Evolutionary conservation across 1,140 invertebrate species (phyloP).

Genomic region (Drosophila sp.): DNA sequence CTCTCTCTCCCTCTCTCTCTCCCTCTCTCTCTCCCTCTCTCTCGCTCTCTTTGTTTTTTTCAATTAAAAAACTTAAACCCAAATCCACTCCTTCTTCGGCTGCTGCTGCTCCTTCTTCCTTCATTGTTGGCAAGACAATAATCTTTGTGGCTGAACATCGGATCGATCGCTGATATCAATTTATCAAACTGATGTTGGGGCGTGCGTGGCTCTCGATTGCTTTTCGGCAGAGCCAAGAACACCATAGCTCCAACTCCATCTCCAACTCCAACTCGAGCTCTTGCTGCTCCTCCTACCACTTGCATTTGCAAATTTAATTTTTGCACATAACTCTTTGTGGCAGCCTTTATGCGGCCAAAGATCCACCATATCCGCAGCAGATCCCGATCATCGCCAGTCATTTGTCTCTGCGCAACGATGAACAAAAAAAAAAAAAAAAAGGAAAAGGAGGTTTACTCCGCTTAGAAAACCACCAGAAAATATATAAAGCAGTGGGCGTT

Average conservation of each 20-base stretch:
- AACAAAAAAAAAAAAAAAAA: conserved; percentile 6
- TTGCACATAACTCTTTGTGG: conserved; percentile 74
- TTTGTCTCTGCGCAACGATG: conserved; percentile 69
- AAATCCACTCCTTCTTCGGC: background rate
- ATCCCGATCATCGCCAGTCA: conserved; percentile 58
- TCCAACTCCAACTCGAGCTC: background rate
- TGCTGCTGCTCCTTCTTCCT: background rate
- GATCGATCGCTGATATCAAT: conserved; percentile 80
- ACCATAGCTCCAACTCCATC: conserved; percentile 2
- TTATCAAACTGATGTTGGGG: conserved; percentile 81
- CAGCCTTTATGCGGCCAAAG: conserved; percentile 55
- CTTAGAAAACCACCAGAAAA: conserved; percentile 54
- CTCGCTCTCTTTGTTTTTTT: conserved; percentile 51
- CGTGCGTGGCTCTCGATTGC: conserved; percentile 77
- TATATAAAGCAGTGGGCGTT: conserved; percentile 70
- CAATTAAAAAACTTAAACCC: conserved; percentile 62
- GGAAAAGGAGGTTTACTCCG: conserved; percentile 20
- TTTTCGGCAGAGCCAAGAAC: conserved; percentile 58
- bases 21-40: background rate
- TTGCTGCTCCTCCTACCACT: conserved; percentile 8
- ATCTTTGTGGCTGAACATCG: conserved; percentile 50
- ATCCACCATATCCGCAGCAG: conserved; percentile 10
- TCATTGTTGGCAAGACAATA: conserved; percentile 61
- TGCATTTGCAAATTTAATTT: conserved; percentile 78
- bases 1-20: background rate